Conservation (phyloP, 2,888 invertebrate species). For the Lithophane ornitopus region DNA sequence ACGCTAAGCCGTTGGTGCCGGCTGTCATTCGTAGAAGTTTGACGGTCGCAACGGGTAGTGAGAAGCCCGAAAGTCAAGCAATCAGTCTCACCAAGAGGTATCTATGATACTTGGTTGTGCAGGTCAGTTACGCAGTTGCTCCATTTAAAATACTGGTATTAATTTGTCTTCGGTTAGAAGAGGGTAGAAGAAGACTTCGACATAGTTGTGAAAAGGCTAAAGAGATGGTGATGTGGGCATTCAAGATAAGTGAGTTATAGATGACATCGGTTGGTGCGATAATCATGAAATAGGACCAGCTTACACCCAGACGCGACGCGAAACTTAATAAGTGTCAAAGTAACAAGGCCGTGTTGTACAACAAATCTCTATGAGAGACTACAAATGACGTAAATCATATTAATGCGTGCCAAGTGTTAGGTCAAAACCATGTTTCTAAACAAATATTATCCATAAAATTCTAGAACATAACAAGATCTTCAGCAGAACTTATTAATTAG, state of each 20-base stretch:
- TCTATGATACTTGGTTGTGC: background rate
- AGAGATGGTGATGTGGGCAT: background rate
- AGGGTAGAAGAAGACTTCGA: background rate
- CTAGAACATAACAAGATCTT: background rate
- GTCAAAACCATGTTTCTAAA: too few species aligned
- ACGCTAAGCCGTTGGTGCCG: background rate
- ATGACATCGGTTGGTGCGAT: too few species aligned
- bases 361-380: background rate
- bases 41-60: background rate
- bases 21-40: background rate
- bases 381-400: too few species aligned
- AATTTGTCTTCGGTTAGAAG: background rate
- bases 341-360: too few species aligned
- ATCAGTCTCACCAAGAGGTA: background rate
- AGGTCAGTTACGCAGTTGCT: background rate
- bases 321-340: background rate
- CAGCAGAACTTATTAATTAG: background rate
- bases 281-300: background rate
- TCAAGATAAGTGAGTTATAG: background rate
- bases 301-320: background rate
- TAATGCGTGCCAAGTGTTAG: too few species aligned
- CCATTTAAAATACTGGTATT: background rate
- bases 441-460: background rate
- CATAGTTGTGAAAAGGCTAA: background rate
- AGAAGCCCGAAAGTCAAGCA: background rate